Evolutionary conservation across 2,797 vertebrate genomes (phyloP), one percentile per base, ranked within the genome.

Genomic region (Sitta carolinensis): DNA sequence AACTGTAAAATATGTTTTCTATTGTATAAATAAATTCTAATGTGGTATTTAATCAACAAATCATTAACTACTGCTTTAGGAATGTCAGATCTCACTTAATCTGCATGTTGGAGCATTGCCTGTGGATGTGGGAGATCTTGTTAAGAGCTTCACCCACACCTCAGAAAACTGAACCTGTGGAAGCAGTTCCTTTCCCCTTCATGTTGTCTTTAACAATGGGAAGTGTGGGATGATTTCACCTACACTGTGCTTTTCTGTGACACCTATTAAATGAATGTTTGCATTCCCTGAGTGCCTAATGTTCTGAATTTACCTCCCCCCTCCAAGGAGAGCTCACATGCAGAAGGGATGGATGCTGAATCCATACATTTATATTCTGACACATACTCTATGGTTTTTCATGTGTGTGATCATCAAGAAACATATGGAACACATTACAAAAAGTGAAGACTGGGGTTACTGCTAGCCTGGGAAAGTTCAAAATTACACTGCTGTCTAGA

Each of bases 21-120:
- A 57, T 88, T 93, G 80, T 93, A 94, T 92, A 95, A 96, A 97
- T 93, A 94, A 96, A 93, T 93, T 85, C 34, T 70, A 62, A 85
- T 93, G 69, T 66, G 43, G 3, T 90, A 51, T 81, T 84, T 84
- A 72, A 69, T 85, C 82, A 89, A 87, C 84, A 90, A 82, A 83
- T 95, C 90, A 94, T 96, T 95, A 94, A 73, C 75, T 74, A 78
- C 74, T 89, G 83, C 68, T 85, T 72, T 84, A 69, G 58, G 58
- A 96, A 96, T 88, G 40, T 87, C 55, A 90, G 64, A 72, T 82
- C 70, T 86, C 63, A 74, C 85, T 95, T 84, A 58, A 78, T 81
- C 69, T 94, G 68, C 47, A 34, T 79, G 50, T 57, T 87, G 66
- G 82, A 94, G 29, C 48, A 16, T 72, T 88, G 74, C 67, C 73